Base-by-base conservation (phyloP, 2,888 invertebrate genomes). In the Cheilosia vulpina region DNA sequence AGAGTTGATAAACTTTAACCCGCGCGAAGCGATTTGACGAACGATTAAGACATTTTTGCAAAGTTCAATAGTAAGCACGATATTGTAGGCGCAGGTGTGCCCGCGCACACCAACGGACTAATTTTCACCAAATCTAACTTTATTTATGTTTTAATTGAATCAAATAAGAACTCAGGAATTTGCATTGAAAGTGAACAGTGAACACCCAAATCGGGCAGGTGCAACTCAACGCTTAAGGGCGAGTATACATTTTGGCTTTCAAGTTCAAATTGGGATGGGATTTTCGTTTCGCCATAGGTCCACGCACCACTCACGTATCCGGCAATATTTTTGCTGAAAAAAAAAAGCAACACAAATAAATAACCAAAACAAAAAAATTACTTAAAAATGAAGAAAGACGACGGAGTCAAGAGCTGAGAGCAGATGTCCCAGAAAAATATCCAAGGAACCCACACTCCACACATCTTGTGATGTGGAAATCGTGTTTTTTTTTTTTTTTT, bases 1-100 rank as follows among this genome's bases (percentile, higher is more conserved):
- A 80, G 75, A 80, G 80, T 80, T 80, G 68, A 63, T 50, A 3
- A 75, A 80, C 68, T 75, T 50, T 47, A 80, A 80, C 76, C 80
- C 62, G 62, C 47, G 17, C 75, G 68, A 68, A 80, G 47, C 68
- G 68, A 80, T 80, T 47, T 47, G 43, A 80, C 47, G 47, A 63
- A 47, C 68, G 80, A 80, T 75, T 63, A 80, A 80, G 80, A 45
- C 41, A 75, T 50, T 77, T 66, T 75, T 53, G 58, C 38, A 80
- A 80, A 80, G 80, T 80, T 68, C 80, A 80, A 66, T 79, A 21
- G 31, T 2, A 47, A 41, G n/a, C 34, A 55, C 38, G 38, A 53
- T 38, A 31, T 62, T 45, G 19, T 4, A 41, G 24, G 11, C 45
- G 66, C 73, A 79, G 73, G 73, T 79, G 66, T 38, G 43, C 31